Evolutionary conservation across 1,140 invertebrate genomes (phyloP).

Genomic region (Drosophila murphyi): DNA sequence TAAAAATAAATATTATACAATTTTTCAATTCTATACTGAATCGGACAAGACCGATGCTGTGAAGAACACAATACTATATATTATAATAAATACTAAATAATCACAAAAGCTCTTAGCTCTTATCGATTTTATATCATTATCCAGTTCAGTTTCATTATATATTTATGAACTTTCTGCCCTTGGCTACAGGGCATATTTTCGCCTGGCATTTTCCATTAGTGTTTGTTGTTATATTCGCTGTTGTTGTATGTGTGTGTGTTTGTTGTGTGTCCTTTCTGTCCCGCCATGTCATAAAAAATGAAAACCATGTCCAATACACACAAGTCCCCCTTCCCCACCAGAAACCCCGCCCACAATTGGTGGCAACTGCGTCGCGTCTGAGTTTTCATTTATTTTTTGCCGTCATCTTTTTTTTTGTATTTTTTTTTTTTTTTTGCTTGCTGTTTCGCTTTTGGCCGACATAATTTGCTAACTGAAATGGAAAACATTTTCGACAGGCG

Average conservation of each 20-base stretch:
- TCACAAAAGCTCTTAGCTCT: no score
- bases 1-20: no score
- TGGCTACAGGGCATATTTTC: not conserved
- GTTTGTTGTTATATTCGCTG: conserved; percentile 35
- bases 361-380: conserved; percentile 77
- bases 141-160: no score
- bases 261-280: conserved; percentile 44
- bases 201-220: not conserved
- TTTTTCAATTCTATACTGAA: no score
- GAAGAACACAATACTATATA: no score
- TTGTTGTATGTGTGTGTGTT: conserved; percentile 15
- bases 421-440: conserved; percentile 46
- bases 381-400: conserved; percentile 76
- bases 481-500: conserved; percentile 81
- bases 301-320: conserved; percentile 20
- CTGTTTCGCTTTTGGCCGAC: conserved; percentile 66
- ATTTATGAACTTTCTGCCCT: no score
- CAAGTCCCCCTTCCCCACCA: not conserved
- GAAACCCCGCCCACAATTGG: conserved; percentile 4
- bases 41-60: no score
- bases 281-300: conserved; percentile 60
- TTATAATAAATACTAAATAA: no score
- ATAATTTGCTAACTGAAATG: conserved; percentile 83
- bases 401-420: conserved; percentile 18
- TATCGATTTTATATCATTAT: no score